Evolutionary conservation across 2,888 invertebrate species (phyloP).

Genomic region (Chrysopilus asiliformis): DNA sequence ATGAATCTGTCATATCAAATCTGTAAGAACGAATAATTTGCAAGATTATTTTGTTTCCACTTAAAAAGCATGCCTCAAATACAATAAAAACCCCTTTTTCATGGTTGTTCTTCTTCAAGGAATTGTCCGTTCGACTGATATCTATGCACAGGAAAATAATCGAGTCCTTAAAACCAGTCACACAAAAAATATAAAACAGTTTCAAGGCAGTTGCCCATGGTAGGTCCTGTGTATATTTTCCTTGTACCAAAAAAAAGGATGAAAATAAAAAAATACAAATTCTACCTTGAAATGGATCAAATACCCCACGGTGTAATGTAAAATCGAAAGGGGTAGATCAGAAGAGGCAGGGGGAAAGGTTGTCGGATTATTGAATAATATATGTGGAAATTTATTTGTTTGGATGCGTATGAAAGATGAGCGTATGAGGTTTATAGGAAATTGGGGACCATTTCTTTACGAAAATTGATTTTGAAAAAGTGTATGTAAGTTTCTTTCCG

Average conservation of each 20-base stretch:
- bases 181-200: not conserved
- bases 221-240: not conserved
- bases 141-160: not conserved
- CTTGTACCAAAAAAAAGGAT: not conserved
- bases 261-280: not conserved
- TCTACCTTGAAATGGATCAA: conserved; percentile 1
- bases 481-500: too few relatives aligned
- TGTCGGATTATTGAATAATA: conserved; percentile 16
- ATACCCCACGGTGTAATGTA: conserved; percentile 13
- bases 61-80: too few relatives aligned
- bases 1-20: too few relatives aligned
- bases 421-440: conserved; percentile 16
- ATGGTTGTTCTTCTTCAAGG: not conserved
- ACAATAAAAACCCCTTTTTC: too few relatives aligned
- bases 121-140: not conserved
- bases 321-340: conserved; percentile 14
- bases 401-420: conserved; percentile 16
- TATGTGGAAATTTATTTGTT: conserved; percentile 16
- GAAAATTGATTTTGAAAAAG: conserved; percentile 15
- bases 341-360: too few relatives aligned
- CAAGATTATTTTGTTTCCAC: too few relatives aligned
- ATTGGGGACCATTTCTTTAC: conserved; percentile 14
- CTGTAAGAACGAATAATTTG: too few relatives aligned
- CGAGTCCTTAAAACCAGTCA: not conserved
- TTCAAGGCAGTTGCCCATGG: too few relatives aligned